phyloP scores from a whole-genome alignment of 2,888 invertebrate genomes.

The Oasisia sp. region DNA sequence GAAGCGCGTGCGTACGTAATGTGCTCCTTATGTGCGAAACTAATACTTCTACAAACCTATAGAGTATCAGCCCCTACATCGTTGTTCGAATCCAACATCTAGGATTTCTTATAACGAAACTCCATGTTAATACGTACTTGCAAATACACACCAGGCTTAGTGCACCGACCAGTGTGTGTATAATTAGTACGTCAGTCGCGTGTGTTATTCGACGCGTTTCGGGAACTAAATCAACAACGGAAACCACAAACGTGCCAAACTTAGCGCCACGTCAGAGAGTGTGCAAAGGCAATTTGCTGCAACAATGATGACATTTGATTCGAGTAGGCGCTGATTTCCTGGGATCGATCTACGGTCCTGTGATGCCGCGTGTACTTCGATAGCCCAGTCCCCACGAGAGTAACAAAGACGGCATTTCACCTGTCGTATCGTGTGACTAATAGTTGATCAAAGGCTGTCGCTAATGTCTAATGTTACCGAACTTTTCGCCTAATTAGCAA shows the following conservation, averaged over 20 bases:
- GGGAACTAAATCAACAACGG: not conserved
- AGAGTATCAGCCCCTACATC: too few relatives aligned
- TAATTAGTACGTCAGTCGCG: too few relatives aligned
- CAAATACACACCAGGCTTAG: not conserved
- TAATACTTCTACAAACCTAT: too few relatives aligned
- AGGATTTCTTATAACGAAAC: too few relatives aligned
- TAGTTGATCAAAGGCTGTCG: not conserved
- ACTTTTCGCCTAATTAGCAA: not conserved
- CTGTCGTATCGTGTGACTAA: not conserved
- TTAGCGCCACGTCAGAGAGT: not conserved
- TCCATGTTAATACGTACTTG: too few relatives aligned
- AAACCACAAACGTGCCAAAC: not conserved
- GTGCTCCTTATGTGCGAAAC: too few relatives aligned
- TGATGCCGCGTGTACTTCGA: not conserved
- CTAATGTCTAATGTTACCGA: not conserved
- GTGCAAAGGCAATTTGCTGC: slow-evolving; percentile 5
- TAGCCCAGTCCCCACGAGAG: not conserved
- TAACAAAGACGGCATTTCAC: not conserved
- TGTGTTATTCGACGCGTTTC: too few relatives aligned
- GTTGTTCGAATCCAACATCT: too few relatives aligned
- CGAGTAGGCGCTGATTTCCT: not conserved
- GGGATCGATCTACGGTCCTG: not conserved
- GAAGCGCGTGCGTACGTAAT: too few relatives aligned
- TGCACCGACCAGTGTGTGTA: not conserved
- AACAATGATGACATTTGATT: not conserved